Conservation (phyloP, 2,888 invertebrate species). For the Epirrhoe tristata region DNA sequence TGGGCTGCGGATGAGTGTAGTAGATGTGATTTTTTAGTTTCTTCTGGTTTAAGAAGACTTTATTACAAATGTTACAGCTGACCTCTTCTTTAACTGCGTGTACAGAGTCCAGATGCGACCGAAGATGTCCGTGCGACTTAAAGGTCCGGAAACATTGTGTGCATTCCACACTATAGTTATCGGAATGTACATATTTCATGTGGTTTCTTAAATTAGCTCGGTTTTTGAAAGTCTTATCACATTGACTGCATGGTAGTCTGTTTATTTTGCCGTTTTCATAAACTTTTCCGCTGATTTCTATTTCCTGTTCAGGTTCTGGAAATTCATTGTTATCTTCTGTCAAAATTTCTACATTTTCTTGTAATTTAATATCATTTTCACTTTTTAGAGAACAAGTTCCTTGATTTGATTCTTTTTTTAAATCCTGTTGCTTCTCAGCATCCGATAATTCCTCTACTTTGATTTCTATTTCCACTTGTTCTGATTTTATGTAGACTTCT, state of each 20-base stretch:
- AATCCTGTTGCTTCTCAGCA: not conserved
- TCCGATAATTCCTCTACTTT: slow-evolving; percentile 10
- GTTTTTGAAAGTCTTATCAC: slow-evolving; percentile 51
- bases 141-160: slow-evolving; percentile 50
- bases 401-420: not conserved
- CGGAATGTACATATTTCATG: slow-evolving; percentile 50
- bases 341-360: not conserved
- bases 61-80: slow-evolving; percentile 49
- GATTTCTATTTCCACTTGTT: slow-evolving; percentile 21
- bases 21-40: slow-evolving; percentile 56
- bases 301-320: not conserved
- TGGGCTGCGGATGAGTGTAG: slow-evolving; percentile 53
- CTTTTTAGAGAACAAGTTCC: not conserved
- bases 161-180: slow-evolving; percentile 51
- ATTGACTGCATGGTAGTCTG: slow-evolving; percentile 46
- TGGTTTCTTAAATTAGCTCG: slow-evolving; percentile 50
- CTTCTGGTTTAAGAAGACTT: slow-evolving; percentile 53
- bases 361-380: not conserved
- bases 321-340: not conserved
- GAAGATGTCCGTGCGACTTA: slow-evolving; percentile 51
- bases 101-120: slow-evolving; percentile 51
- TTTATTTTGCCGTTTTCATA: slow-evolving; percentile 54
- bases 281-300: slow-evolving; percentile 48
- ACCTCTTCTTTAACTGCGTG: slow-evolving; percentile 47
- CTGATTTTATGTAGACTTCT: slow-evolving; percentile 29